Evolutionary conservation across 1,140 invertebrate species (phyloP), one percentile per base, ranked within the genome.

Genomic region (Eulimnadia texana): DNA sequence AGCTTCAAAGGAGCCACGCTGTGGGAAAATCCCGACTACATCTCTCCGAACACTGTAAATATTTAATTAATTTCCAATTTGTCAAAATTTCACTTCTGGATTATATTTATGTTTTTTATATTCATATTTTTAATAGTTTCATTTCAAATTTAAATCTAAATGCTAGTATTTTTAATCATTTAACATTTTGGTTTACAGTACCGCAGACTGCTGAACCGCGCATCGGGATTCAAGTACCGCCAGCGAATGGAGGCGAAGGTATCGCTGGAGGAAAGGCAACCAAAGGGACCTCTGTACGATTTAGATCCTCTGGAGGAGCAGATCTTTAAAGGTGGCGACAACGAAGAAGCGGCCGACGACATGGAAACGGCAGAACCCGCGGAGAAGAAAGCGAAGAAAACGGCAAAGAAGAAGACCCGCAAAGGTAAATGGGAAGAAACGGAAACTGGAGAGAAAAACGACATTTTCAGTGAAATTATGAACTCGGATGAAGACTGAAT

Each of bases 1-100:
- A 96, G 93, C 71, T 99, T 99, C 77, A 83, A 86, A 60, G 95
- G 94, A 24, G 75, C 82, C 61, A 84, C 91, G 19, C 72, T 99
- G 22, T 99, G 93, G 87, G 85, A 93, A 67, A 99, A 99, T 81
- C 82, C 89, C 1, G 72, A 85, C 66, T 99, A 95, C 76, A 76
- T 95, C 1, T 90, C 91, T 63, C 96, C 96, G 16, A 85, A 90
- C 60, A 84, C 84, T 70, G 83, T 84, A 77, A 71, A 57, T 62
- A 16, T 61, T 55, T 58, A 24, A 50, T 53, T 49, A 25, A 58
- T 16, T 42, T 42, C 16, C 16, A 63, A 63, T 27, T 60, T 58
- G 19, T 50, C 50, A 62, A 27, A 47, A 59, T 66, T 33, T 20
- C 24, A 49, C 53, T 52, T 58, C 62, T 47, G 25, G 33, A 50